Conservation (phyloP, 2,797 vertebrate species). For the Acanthurus lineatus region DNA sequence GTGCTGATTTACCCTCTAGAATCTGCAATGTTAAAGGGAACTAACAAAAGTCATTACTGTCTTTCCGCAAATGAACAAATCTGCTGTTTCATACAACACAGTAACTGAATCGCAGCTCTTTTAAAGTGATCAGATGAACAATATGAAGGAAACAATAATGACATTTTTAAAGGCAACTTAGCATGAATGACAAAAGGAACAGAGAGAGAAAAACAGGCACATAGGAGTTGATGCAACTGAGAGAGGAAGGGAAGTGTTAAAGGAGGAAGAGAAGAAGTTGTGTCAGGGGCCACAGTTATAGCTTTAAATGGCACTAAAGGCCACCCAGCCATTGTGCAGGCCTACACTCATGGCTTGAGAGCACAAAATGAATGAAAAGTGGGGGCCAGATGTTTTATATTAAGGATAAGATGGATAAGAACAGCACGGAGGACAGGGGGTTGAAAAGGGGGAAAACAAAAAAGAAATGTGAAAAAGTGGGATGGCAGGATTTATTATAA, state of each 20-base stretch:
- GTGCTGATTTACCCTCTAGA: not conserved
- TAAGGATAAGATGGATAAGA: not conserved
- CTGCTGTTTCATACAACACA: not conserved
- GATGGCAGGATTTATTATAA: slow-evolving; percentile 13
- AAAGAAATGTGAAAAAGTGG: not conserved
- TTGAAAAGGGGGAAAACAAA: not conserved
- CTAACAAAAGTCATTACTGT: not conserved
- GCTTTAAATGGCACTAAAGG: slow-evolving; percentile 45
- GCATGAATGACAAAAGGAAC: slow-evolving; percentile 45
- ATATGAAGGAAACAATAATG: slow-evolving; percentile 4
- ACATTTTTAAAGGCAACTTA: slow-evolving; percentile 59
- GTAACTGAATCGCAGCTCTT: not conserved
- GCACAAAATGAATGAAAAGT: not conserved
- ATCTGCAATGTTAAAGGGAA: not conserved
- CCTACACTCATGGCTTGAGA: not conserved
- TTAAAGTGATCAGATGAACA: slow-evolving; percentile 3
- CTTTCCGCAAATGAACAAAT: not conserved
- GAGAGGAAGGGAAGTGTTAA: slow-evolving; percentile 71
- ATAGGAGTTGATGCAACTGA: slow-evolving; percentile 34
- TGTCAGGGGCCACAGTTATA: slow-evolving; percentile 23
- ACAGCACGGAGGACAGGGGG: not conserved
- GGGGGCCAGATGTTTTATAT: not conserved
- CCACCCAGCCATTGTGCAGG: not conserved
- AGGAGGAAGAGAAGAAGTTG: slow-evolving; percentile 60
- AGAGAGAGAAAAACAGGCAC: slow-evolving; percentile 3